phyloP scores from a whole-genome alignment of 2,888 invertebrate species.

The Lordiphosa fenestrarum region DNA sequence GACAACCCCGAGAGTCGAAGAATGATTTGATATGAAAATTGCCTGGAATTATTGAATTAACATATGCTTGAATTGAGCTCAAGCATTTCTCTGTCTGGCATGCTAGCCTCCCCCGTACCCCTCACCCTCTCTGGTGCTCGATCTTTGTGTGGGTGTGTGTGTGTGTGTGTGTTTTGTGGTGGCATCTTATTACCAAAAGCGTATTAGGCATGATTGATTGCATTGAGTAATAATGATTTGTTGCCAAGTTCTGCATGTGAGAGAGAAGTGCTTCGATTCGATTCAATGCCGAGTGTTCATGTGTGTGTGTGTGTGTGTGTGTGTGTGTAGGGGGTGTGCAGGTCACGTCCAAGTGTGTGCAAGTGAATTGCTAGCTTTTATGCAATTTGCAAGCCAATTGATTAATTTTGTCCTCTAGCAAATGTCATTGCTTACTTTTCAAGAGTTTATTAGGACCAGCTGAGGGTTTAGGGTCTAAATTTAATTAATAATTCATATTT shows the following conservation, averaged over 20 bases:
- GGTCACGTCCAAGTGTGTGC: constrained; percentile 53
- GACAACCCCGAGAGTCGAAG: constrained; percentile 51
- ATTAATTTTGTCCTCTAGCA: constrained; percentile 6
- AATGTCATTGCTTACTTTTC: constrained; percentile 3
- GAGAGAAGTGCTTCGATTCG: background rate
- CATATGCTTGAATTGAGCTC: constrained; percentile 70
- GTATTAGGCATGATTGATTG: constrained; percentile 74
- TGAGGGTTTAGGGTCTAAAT: too few relatives aligned
- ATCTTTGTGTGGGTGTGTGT: constrained; percentile 19
- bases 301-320: constrained; percentile 5
- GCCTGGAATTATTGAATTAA: constrained; percentile 76
- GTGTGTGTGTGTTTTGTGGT: constrained; percentile 23
- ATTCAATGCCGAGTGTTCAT: constrained; percentile 2
- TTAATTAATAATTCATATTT: too few relatives aligned
- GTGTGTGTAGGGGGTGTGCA: constrained; percentile 13
- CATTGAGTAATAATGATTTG: constrained; percentile 74
- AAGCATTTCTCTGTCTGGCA: constrained; percentile 53
- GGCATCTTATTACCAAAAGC: constrained; percentile 74
- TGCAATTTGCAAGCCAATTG: constrained; percentile 7
- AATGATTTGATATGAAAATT: constrained; percentile 74
- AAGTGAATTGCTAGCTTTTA: constrained; percentile 59
- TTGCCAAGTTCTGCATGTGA: constrained; percentile 37
- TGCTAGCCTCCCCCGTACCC: background rate
- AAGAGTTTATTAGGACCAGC: too few relatives aligned
- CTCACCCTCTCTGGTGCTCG: too few relatives aligned